phyloP scores from a whole-genome alignment of 2,888 invertebrate species.

The Alsophila aescularia region DNA sequence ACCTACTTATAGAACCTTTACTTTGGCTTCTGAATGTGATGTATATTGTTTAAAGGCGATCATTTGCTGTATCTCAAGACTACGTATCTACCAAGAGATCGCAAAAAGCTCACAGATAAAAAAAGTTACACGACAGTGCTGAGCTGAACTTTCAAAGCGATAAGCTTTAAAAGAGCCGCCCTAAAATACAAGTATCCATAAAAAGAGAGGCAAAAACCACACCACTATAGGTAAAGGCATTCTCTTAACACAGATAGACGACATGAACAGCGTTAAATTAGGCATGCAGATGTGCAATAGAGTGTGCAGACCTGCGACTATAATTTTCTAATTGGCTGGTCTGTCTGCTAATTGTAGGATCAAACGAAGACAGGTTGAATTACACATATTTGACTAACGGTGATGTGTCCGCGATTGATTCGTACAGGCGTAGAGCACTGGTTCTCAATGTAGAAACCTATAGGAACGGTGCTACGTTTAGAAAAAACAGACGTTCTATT shows the following conservation, averaged over 20 bases:
- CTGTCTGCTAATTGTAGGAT: conserved; percentile 40
- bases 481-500: too few species aligned
- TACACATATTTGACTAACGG: conserved; percentile 40
- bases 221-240: conserved; percentile 19
- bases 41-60: conserved; percentile 11
- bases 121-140: background rate
- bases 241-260: conserved; percentile 22
- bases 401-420: conserved; percentile 32
- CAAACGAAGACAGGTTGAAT: conserved; percentile 32
- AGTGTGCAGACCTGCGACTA: conserved; percentile 16
- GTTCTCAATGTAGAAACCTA: background rate
- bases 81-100: conserved; percentile 16
- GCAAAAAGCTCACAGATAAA: conserved; percentile 1
- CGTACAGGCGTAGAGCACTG: background rate
- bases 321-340: conserved; percentile 29
- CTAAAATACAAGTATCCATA: conserved; percentile 21
- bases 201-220: conserved; percentile 18
- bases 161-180: conserved; percentile 29
- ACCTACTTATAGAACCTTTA: too few species aligned
- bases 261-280: conserved; percentile 33
- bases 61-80: background rate
- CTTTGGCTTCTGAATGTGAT: too few species aligned
- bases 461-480: background rate
- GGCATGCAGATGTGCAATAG: conserved; percentile 36
- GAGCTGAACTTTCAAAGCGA: conserved; percentile 17